Evolutionary conservation across 2,888 invertebrate species (phyloP), one percentile per base, ranked within the genome.

Genomic region (Microplitis manilae): DNA sequence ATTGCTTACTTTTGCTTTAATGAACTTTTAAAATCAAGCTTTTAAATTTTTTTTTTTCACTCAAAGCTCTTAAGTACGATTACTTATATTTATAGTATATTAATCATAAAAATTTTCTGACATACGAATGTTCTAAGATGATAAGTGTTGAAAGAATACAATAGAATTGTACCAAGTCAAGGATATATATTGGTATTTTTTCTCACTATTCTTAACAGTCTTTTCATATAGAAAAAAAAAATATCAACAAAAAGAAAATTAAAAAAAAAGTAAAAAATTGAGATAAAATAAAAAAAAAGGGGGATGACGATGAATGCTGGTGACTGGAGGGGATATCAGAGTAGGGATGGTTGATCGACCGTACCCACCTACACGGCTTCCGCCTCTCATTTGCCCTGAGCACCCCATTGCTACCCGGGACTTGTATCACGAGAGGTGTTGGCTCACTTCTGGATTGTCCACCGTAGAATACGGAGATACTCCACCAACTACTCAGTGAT

Each of bases 331-430:
- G 79, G 77, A 68, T 40, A 76, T 61, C 68, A 74, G 80, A 79
- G 81, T 82, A 80, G 83, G 83, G 83, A 80, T 80, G 83, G 82
- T 81, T 83, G 83, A 84, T 84, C 83, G 83, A 83, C 82, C 83
- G 81, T 79, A 72, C 41, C 75, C 77, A 73, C 78, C 79, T 73
- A 78, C 79, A 64, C 76, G 62, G 73, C 78, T 81, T 80, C 77
- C 79, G 79, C 77, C 79, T 80, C 64, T 77, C 73, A 62, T 76
- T 77, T 79, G 76, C 72, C 76, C 75, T 77, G 75, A 67, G 50
- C 69, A 68, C 59, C 59, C 79, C 82, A 84, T 81, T 83, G 73
- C 82, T 78, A 82, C 80, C 83, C 81, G 81, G 83, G 78, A 79
- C 81, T 75, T 78, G 76, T 77, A 79, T 77, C 78, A 73, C 79